phyloP scores from a whole-genome alignment of 2,113 vertebrate genomes.

The Sminthopsis crassicaudata region DNA sequence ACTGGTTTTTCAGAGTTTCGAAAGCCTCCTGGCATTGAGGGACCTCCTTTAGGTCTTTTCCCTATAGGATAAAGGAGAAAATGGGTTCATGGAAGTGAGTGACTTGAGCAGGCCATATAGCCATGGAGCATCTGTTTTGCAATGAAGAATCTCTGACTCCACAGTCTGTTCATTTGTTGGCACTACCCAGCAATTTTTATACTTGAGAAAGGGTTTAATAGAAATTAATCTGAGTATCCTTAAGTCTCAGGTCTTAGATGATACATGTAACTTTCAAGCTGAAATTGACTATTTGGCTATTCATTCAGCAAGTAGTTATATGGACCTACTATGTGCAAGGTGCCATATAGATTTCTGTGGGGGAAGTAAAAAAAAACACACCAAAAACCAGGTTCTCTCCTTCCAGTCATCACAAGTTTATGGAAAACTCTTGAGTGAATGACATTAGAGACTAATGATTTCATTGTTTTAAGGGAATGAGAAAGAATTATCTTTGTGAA shows the following conservation, averaged over 20 bases:
- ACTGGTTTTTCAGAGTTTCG: neutral
- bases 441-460: neutral
- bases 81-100: neutral
- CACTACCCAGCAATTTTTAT: neutral
- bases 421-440: neutral
- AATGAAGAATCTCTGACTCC: neutral
- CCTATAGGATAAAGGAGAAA: neutral
- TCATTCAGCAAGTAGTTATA: neutral
- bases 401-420: neutral
- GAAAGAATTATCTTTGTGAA: conserved; percentile 5
- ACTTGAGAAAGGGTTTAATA: conserved; percentile 23
- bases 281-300: neutral
- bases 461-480: conserved; percentile 16
- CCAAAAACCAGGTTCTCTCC: neutral
- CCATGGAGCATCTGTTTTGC: neutral
- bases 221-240: conserved; percentile 3
- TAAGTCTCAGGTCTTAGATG: neutral
- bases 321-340: neutral
- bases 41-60: neutral
- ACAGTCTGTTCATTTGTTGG: neutral
- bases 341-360: neutral
- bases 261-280: neutral
- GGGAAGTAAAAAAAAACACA: neutral
- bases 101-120: neutral
- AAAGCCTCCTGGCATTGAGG: neutral